Evolutionary conservation across 2,888 invertebrate genomes (phyloP), one percentile per base, ranked within the genome.

Genomic region (Acleris cristana): DNA sequence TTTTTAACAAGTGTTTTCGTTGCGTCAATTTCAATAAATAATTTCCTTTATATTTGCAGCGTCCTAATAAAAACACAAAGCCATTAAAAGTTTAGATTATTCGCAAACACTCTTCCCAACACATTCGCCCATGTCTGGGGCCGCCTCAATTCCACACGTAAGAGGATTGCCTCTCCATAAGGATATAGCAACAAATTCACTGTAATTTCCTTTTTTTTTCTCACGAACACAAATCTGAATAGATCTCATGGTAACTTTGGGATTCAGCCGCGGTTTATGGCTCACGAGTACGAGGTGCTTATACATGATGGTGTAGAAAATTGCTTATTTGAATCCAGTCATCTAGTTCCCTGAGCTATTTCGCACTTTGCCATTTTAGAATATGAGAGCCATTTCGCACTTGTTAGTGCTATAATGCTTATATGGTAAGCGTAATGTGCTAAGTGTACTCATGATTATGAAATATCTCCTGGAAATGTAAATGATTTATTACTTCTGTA

Each of bases 181-280:
- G 91, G 89, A 88, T 90, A 88, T 87, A 82, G 82, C 83, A 85
- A 85, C 87, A 89, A 91, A 92, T 90, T 90, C 87, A 85, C 86
- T 82, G 85, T 86, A 91, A 92, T 92, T 87, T 86, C 77, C 82
- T 85, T 88, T 88, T 91, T 34, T 91, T 90, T 81, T 87, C 88
- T 89, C 89, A 90, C 90, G 88, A 83, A 79, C 79, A 81, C 82
- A 84, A 85, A 87, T 85, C 84, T 84, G 85, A 76, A 80, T 81
- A 79, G 77, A 78, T 80, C 78, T 81, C 78, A 80, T 78, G 79
- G 74, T 74, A 80, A 78, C 78, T 76, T 76, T 74, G 74, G 76
- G 74, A 79, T 79, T 74, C 73, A 65, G 72, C 73, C 79, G 84
- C 84, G 85, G 86, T 85, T 84, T 89, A 81, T 79, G 73, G 75